These are phyloP conservation scores for Trissolcus basalis DNA, from an alignment of 1,140 invertebrate species.

Conservation along the genomic window DNA sequence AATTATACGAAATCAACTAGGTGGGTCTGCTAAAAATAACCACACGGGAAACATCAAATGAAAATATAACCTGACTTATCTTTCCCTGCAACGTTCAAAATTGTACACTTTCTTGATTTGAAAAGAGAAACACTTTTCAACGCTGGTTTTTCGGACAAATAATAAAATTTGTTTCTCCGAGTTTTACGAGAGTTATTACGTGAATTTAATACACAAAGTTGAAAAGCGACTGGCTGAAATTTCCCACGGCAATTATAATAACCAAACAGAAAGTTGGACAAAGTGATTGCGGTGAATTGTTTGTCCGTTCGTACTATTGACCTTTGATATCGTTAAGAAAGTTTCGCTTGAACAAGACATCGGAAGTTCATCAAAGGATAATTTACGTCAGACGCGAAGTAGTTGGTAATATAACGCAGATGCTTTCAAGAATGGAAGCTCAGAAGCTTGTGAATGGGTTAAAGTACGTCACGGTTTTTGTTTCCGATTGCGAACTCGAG, in stretches of 20 bases:
- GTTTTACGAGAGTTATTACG: too few relatives aligned
- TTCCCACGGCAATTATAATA: background rate
- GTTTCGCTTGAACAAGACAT: constrained; percentile 20
- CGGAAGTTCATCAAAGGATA: constrained; percentile 37
- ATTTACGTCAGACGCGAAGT: constrained; percentile 21
- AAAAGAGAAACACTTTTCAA: too few relatives aligned
- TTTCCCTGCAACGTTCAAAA: too few relatives aligned
- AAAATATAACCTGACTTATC: too few relatives aligned
- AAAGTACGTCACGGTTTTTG: constrained; percentile 12
- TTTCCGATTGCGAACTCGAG: constrained; percentile 15
- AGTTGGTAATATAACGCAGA: constrained; percentile 29
- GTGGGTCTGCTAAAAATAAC: too few relatives aligned
- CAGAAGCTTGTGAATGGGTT: background rate
- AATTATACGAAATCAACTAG: constrained; percentile 2
- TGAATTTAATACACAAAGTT: too few relatives aligned
- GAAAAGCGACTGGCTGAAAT: too few relatives aligned
- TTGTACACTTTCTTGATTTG: too few relatives aligned
- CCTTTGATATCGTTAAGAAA: constrained; percentile 14
- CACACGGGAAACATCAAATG: too few relatives aligned
- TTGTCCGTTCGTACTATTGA: constrained; percentile 17
- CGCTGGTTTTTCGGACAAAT: too few relatives aligned
- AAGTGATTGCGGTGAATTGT: background rate
- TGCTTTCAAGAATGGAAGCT: constrained; percentile 2
- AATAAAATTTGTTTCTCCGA: too few relatives aligned
- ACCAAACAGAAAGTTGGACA: background rate